A percentile compares a stretch with the other conserved stretches of the same genome.
phyloP scores from a whole-genome alignment of 2,888 invertebrate genomes.

The Chrysolina haemoptera region DNA sequence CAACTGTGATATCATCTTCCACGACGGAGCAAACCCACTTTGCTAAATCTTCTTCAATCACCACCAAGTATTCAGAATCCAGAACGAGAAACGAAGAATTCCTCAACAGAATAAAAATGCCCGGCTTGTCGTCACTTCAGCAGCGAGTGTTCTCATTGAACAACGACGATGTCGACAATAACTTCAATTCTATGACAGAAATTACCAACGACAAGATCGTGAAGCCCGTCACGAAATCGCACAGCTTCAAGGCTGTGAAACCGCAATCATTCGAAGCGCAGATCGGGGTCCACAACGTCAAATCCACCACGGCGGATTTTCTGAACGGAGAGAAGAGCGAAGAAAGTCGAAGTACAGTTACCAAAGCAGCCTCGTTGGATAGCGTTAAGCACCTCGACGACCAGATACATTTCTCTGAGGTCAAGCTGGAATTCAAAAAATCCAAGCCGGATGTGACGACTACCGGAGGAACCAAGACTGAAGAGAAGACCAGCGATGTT shows the following conservation, averaged over 20 bases:
- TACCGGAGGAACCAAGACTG: slow-evolving; percentile 34
- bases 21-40: slow-evolving; percentile 41
- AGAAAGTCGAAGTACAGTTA: slow-evolving; percentile 51
- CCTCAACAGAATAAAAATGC: slow-evolving; percentile 68
- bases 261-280: slow-evolving; percentile 58
- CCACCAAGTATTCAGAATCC: slow-evolving; percentile 45
- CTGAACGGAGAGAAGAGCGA: slow-evolving; percentile 42
- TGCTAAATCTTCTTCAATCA: slow-evolving; percentile 38
- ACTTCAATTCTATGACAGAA: slow-evolving; percentile 66
- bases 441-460: slow-evolving; percentile 22
- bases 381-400: slow-evolving; percentile 75
- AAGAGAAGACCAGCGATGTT: slow-evolving; percentile 32
- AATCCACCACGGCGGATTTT: slow-evolving; percentile 39
- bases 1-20: slow-evolving; percentile 53
- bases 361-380: slow-evolving; percentile 71
- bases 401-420: slow-evolving; percentile 43
- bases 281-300: slow-evolving; percentile 31
- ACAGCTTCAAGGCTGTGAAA: slow-evolving; percentile 77
- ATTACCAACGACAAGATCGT: slow-evolving; percentile 57
- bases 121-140: slow-evolving; percentile 72
- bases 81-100: slow-evolving; percentile 56
- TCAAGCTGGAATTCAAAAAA: slow-evolving; percentile 42
- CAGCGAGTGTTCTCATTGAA: slow-evolving; percentile 71
- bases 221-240: slow-evolving; percentile 79
- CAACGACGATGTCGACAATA: slow-evolving; percentile 61